Evolutionary conservation across 1,140 invertebrate species (phyloP).

Genomic region (Reticulitermes speratus): DNA sequence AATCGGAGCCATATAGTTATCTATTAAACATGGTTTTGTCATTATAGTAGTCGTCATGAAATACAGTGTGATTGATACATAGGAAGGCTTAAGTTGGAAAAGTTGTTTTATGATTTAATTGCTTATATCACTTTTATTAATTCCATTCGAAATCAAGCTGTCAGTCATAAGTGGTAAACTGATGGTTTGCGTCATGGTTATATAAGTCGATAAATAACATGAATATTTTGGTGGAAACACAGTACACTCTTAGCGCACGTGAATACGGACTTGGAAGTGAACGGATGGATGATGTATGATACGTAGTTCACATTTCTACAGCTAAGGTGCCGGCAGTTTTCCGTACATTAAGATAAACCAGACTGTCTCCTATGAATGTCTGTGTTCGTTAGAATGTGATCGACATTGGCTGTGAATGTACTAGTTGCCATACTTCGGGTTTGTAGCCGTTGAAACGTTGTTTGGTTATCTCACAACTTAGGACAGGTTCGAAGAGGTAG

Average conservation of each 20-base stretch:
- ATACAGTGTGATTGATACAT: not conserved
- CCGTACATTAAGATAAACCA: conserved; percentile 25
- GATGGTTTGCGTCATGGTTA: not conserved
- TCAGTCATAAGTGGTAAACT: not conserved
- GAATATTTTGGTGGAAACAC: not conserved
- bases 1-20: not conserved
- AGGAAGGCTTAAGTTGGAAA: conserved; percentile 5
- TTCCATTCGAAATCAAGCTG: not conserved
- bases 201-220: not conserved
- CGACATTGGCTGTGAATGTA: not conserved
- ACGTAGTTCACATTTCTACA: not conserved
- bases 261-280: not conserved
- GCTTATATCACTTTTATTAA: not conserved
- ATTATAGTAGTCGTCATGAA: not conserved
- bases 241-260: not conserved
- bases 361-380: not conserved
- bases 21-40: conserved; percentile 12
- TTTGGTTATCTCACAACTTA: not conserved
- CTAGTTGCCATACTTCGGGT: not conserved
- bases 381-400: not conserved
- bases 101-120: not conserved
- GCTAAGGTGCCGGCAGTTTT: conserved; percentile 5
- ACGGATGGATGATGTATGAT: conserved; percentile 8
- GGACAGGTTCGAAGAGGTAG: not conserved
- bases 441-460: not conserved